Conservation (phyloP, 2,113 vertebrate species). For the Ahaetulla prasina region DNA sequence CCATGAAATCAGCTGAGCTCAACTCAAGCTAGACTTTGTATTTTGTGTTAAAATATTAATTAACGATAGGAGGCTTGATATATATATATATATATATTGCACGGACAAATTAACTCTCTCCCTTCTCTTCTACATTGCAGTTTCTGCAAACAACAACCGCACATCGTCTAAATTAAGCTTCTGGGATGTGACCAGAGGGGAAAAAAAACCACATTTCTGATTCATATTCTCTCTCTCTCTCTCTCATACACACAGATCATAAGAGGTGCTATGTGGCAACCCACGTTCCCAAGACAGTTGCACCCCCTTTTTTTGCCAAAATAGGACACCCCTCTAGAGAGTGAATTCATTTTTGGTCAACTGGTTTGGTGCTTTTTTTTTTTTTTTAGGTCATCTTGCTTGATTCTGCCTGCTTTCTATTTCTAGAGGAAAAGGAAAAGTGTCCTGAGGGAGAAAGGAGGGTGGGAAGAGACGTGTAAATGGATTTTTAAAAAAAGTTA, state of each 20-base stretch:
- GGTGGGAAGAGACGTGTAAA: not conserved
- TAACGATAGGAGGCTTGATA: not conserved
- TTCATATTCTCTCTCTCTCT: not conserved
- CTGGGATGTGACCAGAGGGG: not conserved
- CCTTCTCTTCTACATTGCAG: not conserved
- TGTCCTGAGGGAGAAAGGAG: not conserved
- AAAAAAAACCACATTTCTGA: not conserved
- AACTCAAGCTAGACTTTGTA: not conserved
- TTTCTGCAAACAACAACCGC: not conserved
- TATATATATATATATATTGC: not conserved
- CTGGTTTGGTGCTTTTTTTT: not conserved
- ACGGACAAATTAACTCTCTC: not conserved
- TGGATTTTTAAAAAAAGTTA: not conserved
- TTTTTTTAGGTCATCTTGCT: conserved; percentile 12
- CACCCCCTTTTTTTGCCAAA: not conserved
- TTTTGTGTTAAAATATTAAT: not conserved
- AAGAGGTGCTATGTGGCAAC: too few species aligned
- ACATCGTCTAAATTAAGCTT: not conserved
- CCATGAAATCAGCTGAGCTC: not conserved
- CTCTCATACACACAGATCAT: not conserved
- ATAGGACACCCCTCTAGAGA: not conserved
- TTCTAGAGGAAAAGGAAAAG: not conserved
- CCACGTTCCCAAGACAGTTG: not conserved
- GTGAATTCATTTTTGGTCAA: not conserved
- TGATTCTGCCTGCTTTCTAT: conserved; percentile 11